A percentile compares a stretch with the other conserved stretches of the same genome.
Conservation (phyloP, 2,888 invertebrate genomes). For the Drosophila buzzatii region DNA sequence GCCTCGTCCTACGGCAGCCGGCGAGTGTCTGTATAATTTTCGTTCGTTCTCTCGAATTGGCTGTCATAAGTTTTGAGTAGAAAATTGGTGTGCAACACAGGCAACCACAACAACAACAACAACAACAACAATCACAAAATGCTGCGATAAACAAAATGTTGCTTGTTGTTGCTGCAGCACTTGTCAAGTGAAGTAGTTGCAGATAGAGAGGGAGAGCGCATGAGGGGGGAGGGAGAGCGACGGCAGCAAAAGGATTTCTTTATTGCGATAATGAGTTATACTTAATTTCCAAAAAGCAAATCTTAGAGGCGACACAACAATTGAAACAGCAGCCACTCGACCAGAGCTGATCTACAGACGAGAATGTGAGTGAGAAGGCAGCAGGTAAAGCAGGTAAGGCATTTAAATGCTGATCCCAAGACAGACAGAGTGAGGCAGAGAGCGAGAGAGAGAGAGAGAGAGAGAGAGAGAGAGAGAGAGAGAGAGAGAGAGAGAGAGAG, state of each 20-base stretch:
- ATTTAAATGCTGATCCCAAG: conserved; percentile 27
- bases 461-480: background rate
- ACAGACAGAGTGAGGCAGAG: background rate
- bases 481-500: background rate
- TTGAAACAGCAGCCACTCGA: conserved; percentile 62
- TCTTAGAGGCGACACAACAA: conserved; percentile 41
- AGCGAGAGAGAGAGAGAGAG: background rate
- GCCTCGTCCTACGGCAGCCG: conserved; percentile 18
- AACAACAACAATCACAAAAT: conserved; percentile 37
- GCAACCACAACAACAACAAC: conserved; percentile 54
- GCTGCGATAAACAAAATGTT: conserved; percentile 28
- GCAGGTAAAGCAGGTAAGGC: conserved; percentile 16
- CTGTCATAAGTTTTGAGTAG: conserved; percentile 83
- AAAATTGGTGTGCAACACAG: conserved; percentile 81
- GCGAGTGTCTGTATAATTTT: conserved; percentile 79
- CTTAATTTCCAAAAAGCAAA: conserved; percentile 67
- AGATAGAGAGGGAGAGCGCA: conserved; percentile 1
- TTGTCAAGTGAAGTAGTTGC: conserved; percentile 57
- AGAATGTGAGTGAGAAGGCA: conserved; percentile 13
- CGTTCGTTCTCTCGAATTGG: conserved; percentile 81
- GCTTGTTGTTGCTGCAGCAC: conserved; percentile 31
- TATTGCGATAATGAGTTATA: conserved; percentile 79
- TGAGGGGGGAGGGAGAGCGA: background rate
- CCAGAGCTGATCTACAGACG: conserved; percentile 1
- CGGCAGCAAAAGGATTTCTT: conserved; percentile 71